Evolutionary conservation across 2,888 invertebrate species (phyloP).

Genomic region (Pandemis corylana): DNA sequence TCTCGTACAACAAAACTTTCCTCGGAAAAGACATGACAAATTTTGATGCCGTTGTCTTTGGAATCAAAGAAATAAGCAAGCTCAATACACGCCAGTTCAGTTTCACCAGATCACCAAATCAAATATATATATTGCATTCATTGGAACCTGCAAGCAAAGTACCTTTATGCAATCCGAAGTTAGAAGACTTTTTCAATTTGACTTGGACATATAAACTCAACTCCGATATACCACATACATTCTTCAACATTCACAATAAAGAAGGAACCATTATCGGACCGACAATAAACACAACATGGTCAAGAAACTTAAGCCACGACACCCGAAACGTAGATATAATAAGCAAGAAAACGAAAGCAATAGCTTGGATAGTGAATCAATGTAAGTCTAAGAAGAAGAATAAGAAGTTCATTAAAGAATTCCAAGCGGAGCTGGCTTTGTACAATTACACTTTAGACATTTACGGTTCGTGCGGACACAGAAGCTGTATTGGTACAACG

Average conservation of each 20-base stretch:
- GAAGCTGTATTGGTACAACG: slow-evolving; percentile 59
- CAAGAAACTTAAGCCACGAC: slow-evolving; percentile 55
- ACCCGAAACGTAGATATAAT: slow-evolving; percentile 49
- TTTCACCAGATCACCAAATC: slow-evolving; percentile 59
- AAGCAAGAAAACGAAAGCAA: slow-evolving; percentile 61
- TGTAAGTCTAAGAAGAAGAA: slow-evolving; percentile 64
- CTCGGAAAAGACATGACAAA: slow-evolving; percentile 55
- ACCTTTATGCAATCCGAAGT: slow-evolving; percentile 63
- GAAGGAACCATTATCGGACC: slow-evolving; percentile 65
- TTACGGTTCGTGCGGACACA: slow-evolving; percentile 66
- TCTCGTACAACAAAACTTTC: slow-evolving; percentile 65
- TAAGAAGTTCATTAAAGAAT: slow-evolving; percentile 59
- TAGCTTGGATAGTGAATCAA: slow-evolving; percentile 67
- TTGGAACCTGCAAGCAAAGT: slow-evolving; percentile 63
- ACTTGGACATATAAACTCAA: slow-evolving; percentile 77
- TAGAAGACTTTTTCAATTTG: slow-evolving; percentile 75
- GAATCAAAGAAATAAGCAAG: slow-evolving; percentile 58
- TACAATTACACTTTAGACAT: slow-evolving; percentile 69
- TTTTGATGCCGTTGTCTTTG: slow-evolving; percentile 71
- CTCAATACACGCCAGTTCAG: slow-evolving; percentile 53
- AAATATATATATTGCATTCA: slow-evolving; percentile 71
- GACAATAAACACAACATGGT: slow-evolving; percentile 58
- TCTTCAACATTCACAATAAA: slow-evolving; percentile 59
- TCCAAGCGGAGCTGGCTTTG: slow-evolving; percentile 60
- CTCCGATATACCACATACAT: slow-evolving; percentile 71